Conservation (phyloP, 2,113 vertebrate species). For the Trichechus manatus region DNA sequence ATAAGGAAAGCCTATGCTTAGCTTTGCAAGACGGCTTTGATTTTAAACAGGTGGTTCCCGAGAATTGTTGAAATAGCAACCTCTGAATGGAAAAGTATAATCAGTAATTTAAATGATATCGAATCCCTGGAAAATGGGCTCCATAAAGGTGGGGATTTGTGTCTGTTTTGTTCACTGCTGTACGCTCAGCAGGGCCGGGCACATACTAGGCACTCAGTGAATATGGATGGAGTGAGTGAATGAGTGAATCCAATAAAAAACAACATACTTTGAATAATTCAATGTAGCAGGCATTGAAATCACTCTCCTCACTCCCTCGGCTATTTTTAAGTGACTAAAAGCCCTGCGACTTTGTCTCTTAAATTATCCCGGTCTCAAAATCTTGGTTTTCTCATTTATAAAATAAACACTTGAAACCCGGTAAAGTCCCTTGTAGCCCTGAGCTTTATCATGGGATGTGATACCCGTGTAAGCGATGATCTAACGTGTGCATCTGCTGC, state of each 20-base stretch:
- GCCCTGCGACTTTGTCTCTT: background rate
- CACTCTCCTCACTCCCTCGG: background rate
- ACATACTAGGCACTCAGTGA: too few species aligned
- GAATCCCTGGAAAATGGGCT: background rate
- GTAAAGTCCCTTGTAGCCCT: background rate
- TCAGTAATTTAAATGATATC: background rate
- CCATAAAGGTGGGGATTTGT: accelerated
- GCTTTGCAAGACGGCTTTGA: background rate
- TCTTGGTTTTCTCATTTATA: background rate
- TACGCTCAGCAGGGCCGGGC: too few species aligned
- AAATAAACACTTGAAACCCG: background rate
- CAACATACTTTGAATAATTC: background rate
- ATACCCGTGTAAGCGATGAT: background rate
- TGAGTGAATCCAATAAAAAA: background rate
- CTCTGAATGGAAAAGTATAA: background rate
- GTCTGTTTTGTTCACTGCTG: background rate
- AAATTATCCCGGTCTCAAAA: background rate
- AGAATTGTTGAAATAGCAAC: background rate
- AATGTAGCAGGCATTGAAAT: background rate
- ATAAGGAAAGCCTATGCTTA: background rate
- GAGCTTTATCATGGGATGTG: background rate
- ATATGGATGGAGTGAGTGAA: background rate
- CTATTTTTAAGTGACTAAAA: background rate
- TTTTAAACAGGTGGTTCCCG: background rate
- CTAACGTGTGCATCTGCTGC: background rate